Percentiles rank a stretch among this genome's conserved stretches.
These are phyloP conservation scores for Cryptoprocta ferox DNA, from an alignment of 2,797 vertebrate species.

Conservation along the genomic window DNA sequence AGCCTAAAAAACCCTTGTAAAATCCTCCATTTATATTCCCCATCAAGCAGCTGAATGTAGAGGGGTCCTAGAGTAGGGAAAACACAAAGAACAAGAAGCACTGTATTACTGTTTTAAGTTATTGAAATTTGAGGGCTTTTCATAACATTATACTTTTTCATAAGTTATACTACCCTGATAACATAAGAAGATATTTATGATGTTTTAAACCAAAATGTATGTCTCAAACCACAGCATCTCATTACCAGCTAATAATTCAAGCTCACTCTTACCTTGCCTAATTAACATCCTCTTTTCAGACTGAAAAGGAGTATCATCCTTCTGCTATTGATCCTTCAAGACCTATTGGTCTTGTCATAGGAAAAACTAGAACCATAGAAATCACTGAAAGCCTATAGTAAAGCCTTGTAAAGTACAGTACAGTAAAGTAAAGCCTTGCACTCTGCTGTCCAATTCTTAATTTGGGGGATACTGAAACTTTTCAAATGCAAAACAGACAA, in stretches of 20 bases:
- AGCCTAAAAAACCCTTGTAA: neutral
- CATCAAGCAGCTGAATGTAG: neutral
- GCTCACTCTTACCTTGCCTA: neutral
- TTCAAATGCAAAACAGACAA: neutral
- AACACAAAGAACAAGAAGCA: neutral
- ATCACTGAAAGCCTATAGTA: neutral
- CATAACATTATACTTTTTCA: neutral
- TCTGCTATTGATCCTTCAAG: neutral
- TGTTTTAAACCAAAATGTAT: neutral
- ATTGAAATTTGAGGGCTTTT: neutral
- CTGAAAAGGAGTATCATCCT: neutral
- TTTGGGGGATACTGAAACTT: neutral
- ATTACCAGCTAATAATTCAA: neutral
- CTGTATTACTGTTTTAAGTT: neutral
- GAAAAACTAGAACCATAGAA: neutral
- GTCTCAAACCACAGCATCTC: neutral
- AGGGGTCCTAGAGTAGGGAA: neutral
- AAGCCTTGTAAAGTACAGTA: neutral
- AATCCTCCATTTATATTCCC: neutral
- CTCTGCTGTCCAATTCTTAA: neutral
- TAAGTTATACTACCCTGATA: neutral
- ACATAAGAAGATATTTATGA: neutral
- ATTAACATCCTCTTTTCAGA: neutral
- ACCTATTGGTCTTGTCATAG: neutral
- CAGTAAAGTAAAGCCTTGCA: neutral